Conservation (phyloP, 2,797 vertebrate species). For the Iguana delicatissima region DNA sequence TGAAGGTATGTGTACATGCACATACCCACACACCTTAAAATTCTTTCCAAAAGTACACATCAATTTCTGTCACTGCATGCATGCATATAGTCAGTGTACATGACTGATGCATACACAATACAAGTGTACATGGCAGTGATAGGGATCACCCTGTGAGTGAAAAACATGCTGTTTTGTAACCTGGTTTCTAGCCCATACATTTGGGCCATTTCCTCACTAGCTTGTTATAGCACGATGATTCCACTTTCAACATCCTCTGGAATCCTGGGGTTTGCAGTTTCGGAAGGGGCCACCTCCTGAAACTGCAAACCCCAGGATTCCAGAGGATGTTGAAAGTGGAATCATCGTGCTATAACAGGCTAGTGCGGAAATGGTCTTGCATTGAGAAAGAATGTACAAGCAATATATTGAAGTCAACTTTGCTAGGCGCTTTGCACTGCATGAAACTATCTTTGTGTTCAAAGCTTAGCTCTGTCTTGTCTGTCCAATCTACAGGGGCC, state of each 20-base stretch:
- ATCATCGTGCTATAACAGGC: too few relatives aligned
- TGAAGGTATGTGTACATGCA: too few relatives aligned
- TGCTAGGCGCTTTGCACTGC: background rate
- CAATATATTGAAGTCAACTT: background rate
- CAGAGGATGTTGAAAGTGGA: too few relatives aligned
- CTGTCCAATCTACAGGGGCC: slow-evolving; percentile 71
- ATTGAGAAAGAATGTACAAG: background rate
- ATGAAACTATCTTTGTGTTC: background rate
- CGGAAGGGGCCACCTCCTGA: too few relatives aligned
- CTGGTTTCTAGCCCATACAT: background rate
- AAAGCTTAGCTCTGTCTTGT: background rate
- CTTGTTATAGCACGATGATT: too few relatives aligned
- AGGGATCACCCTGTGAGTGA: background rate
- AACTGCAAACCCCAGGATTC: too few relatives aligned
- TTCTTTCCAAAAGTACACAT: background rate
- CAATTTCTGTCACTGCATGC: background rate
- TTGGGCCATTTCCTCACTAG: too few relatives aligned
- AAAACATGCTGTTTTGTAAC: background rate
- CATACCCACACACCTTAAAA: background rate
- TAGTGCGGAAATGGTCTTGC: too few relatives aligned
- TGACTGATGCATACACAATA: background rate
- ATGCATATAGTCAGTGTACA: background rate
- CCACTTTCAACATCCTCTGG: too few relatives aligned
- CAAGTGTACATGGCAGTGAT: background rate
- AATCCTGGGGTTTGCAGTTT: too few relatives aligned